Evolutionary conservation across 2,113 vertebrate species (phyloP).

Genomic region (Nerophis ophidion): DNA sequence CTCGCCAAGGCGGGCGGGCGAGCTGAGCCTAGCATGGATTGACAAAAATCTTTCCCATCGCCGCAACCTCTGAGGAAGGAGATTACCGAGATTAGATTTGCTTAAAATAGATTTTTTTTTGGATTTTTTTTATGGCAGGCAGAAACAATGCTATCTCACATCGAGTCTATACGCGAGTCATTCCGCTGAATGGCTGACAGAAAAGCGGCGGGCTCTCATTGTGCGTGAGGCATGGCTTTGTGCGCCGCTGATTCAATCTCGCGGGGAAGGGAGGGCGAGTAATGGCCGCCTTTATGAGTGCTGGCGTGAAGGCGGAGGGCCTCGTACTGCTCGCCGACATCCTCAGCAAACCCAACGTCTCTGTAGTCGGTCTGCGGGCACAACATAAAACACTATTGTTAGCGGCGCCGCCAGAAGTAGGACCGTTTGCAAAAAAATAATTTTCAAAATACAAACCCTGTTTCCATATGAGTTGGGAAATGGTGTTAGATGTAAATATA

Average conservation of each 20-base stretch:
- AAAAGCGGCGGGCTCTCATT: conserved; percentile 56
- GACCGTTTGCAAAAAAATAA: no score
- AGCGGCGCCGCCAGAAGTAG: no score
- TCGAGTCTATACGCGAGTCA: conserved; percentile 64
- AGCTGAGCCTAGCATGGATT: conserved; percentile 42
- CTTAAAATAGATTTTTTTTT: conserved; percentile 68
- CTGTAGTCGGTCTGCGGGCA: conserved; percentile 40
- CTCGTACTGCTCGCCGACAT: conserved; percentile 39
- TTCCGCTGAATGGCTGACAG: conserved; percentile 55
- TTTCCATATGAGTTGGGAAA: no score
- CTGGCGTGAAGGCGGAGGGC: conserved; percentile 63
- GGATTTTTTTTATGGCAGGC: conserved; percentile 47
- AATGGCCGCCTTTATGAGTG: conserved; percentile 64
- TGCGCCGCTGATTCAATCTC: conserved; percentile 63
- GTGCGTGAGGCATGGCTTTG: conserved; percentile 60
- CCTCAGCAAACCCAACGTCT: conserved; percentile 44
- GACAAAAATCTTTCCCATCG: conserved; percentile 59
- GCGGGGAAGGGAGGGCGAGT: conserved; percentile 40
- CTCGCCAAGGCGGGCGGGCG: conserved; percentile 26
- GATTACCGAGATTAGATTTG: conserved; percentile 72
- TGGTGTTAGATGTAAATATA: no score
- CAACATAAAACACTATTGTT: conserved; percentile 22
- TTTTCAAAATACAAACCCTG: no score
- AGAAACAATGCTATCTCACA: conserved; percentile 71
- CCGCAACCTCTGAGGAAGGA: conserved; percentile 58